These are phyloP conservation scores for Arenaria interpres DNA, from an alignment of 2,113 vertebrate genomes.

Conservation along the genomic window DNA sequence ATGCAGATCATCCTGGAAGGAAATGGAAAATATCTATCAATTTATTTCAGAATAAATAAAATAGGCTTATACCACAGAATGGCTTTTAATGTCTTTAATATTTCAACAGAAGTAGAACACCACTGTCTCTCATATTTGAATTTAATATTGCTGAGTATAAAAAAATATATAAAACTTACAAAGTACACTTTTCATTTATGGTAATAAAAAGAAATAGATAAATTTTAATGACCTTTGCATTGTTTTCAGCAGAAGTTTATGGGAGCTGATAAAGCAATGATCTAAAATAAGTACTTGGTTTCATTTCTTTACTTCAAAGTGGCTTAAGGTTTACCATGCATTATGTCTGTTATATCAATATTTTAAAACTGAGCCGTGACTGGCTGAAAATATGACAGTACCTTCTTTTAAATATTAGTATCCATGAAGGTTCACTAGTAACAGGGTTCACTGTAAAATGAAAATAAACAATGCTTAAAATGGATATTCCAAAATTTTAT, in stretches of 20 bases:
- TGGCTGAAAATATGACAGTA: background rate
- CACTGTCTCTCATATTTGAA: background rate
- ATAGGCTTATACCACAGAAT: background rate
- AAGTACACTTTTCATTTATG: background rate
- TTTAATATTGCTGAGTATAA: background rate
- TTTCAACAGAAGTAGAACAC: background rate
- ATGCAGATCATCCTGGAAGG: background rate
- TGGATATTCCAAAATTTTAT: background rate
- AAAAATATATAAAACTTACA: background rate
- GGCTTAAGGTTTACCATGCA: background rate
- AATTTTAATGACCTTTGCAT: background rate
- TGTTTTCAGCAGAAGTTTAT: background rate
- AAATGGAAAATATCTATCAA: slow-evolving; percentile 9
- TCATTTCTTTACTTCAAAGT: background rate
- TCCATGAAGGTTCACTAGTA: background rate
- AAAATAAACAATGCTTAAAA: background rate
- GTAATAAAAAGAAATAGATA: background rate
- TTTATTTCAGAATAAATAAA: slow-evolving; percentile 28
- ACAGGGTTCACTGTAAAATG: background rate
- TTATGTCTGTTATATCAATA: background rate
- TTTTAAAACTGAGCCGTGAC: background rate
- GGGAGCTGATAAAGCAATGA: background rate
- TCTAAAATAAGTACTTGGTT: background rate
- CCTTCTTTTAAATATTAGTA: background rate
- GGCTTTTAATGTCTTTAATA: background rate